Conservation (phyloP, 2,797 vertebrate species). For the Sparus aurata region DNA sequence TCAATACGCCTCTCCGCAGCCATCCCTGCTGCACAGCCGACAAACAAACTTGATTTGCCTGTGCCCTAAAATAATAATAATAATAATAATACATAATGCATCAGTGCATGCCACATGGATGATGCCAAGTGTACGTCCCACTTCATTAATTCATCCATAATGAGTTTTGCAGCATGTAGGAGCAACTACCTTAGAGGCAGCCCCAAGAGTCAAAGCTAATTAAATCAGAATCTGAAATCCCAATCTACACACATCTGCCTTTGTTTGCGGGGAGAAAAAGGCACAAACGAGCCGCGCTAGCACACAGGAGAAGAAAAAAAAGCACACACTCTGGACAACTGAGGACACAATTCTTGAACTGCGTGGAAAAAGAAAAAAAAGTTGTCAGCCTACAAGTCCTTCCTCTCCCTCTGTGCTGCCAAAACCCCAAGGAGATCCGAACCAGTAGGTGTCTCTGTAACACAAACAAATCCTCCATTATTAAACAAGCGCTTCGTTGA, state of each 20-base stretch:
- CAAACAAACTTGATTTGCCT: constrained; percentile 67
- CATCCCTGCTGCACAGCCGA: constrained; percentile 48
- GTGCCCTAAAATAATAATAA: constrained; percentile 75
- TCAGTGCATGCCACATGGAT: constrained; percentile 75
- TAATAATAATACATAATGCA: constrained; percentile 82
- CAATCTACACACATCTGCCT: constrained; percentile 77
- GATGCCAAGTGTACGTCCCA: constrained; percentile 80
- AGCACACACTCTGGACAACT: constrained; percentile 23
- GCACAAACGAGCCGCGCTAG: constrained; percentile 42
- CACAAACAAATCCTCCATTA: constrained; percentile 61
- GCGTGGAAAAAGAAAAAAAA: not conserved
- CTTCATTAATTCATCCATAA: constrained; percentile 86
- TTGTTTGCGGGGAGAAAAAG: constrained; percentile 74
- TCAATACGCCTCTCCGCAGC: constrained; percentile 36
- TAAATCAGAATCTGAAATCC: constrained; percentile 83
- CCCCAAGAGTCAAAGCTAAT: constrained; percentile 80
- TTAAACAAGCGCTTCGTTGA: constrained; percentile 21
- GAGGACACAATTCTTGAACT: constrained; percentile 3
- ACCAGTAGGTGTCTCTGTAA: constrained; percentile 82
- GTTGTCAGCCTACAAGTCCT: not conserved
- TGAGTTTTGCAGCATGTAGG: constrained; percentile 82
- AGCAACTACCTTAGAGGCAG: constrained; percentile 80
- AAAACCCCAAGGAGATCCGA: not conserved
- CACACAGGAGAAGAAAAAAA: not conserved
- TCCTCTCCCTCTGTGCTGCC: not conserved